Percentiles rank a stretch among this genome's conserved stretches.
Conservation (phyloP, 2,113 vertebrate species). For the Lepus timidus region DNA sequence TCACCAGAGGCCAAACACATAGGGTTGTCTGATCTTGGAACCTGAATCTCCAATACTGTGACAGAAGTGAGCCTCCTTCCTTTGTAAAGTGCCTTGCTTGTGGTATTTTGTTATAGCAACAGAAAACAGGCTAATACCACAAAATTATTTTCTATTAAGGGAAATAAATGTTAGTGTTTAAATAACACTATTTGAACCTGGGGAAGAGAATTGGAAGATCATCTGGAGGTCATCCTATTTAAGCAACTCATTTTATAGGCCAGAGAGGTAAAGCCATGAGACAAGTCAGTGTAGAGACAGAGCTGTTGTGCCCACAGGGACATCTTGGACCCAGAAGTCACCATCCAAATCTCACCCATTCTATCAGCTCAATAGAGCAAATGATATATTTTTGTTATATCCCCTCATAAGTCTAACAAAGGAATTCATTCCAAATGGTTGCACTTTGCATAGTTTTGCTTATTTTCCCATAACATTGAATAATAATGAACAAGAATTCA, state of each 20-base stretch:
- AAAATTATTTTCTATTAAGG: background rate
- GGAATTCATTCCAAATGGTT: background rate
- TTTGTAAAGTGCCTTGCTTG: too few relatives aligned
- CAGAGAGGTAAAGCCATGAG: background rate
- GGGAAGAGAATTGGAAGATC: background rate
- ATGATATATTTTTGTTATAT: background rate
- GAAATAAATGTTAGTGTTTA: background rate
- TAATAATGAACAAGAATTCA: background rate
- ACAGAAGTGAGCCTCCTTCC: too few relatives aligned
- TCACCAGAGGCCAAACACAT: too few relatives aligned
- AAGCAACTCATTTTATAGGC: background rate
- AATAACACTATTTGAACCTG: background rate
- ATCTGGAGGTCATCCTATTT: background rate
- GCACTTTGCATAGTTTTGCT: background rate
- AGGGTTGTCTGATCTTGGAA: too few relatives aligned
- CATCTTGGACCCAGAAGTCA: background rate
- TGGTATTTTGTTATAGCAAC: too few relatives aligned
- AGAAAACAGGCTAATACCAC: too few relatives aligned
- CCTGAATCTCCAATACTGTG: too few relatives aligned
- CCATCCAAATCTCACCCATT: background rate
- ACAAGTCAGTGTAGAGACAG: background rate
- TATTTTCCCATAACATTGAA: background rate
- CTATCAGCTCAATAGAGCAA: background rate
- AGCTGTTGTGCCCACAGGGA: fast-evolving
- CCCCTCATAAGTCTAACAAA: background rate